These are phyloP conservation scores for Agrochola circellaris DNA, from an alignment of 2,888 invertebrate genomes.

Conservation along the genomic window DNA sequence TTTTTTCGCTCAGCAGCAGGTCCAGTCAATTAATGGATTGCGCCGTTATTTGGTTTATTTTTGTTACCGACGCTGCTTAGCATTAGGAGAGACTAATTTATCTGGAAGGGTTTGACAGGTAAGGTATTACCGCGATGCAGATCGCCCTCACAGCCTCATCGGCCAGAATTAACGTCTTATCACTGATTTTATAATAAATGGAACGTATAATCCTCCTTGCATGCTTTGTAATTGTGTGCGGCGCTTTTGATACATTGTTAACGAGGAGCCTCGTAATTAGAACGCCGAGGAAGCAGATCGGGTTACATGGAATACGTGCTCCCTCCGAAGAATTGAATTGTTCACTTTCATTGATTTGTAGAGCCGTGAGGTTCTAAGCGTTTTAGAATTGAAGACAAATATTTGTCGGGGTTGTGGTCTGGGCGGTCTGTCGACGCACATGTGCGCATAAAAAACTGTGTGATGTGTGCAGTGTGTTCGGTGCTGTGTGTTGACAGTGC, in stretches of 20 bases:
- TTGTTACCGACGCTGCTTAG: slow-evolving; percentile 83
- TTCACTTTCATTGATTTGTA: slow-evolving; percentile 81
- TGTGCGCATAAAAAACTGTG: slow-evolving; percentile 87
- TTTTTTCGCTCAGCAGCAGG: slow-evolving; percentile 87
- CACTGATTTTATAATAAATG: slow-evolving; percentile 74
- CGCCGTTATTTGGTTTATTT: slow-evolving; percentile 89
- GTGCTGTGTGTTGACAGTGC: slow-evolving; percentile 86
- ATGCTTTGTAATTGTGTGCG: slow-evolving; percentile 65
- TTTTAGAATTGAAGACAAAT: slow-evolving; percentile 89
- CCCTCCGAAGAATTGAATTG: slow-evolving; percentile 73
- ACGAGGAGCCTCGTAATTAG: slow-evolving; percentile 59
- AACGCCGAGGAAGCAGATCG: slow-evolving; percentile 56
- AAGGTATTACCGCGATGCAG: slow-evolving; percentile 82
- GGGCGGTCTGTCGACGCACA: slow-evolving; percentile 85
- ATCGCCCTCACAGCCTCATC: slow-evolving; percentile 69
- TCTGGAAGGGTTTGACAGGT: slow-evolving; percentile 86
- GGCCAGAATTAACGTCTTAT: slow-evolving; percentile 76
- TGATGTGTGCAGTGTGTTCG: slow-evolving; percentile 81
- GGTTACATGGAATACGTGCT: slow-evolving; percentile 63
- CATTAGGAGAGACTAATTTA: slow-evolving; percentile 86
- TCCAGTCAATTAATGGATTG: slow-evolving; percentile 90
- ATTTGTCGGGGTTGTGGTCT: slow-evolving; percentile 86
- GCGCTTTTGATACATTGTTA: slow-evolving; percentile 57
- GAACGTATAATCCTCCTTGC: slow-evolving; percentile 67
- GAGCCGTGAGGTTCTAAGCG: slow-evolving; percentile 83